A percentile compares a stretch with the other conserved stretches of the same genome.
Conservation (phyloP, 2,888 invertebrate genomes). For the Rapana venosa region DNA sequence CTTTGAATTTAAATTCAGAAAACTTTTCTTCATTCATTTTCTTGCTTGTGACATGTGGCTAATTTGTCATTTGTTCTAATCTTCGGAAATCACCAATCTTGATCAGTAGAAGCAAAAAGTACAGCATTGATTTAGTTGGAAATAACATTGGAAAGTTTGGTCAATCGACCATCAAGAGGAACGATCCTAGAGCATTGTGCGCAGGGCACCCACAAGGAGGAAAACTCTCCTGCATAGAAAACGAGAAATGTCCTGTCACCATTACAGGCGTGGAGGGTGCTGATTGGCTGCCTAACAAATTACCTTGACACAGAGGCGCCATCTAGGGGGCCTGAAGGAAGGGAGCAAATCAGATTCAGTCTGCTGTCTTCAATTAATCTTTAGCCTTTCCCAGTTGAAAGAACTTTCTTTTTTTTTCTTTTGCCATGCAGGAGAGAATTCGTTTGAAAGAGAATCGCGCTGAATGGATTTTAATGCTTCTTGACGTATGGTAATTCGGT, state of each 20-base stretch:
- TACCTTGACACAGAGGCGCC: background rate
- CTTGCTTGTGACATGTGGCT: too few relatives aligned
- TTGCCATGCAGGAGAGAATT: too few relatives aligned
- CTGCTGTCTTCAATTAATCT: background rate
- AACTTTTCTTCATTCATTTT: too few relatives aligned
- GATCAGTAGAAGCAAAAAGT: too few relatives aligned
- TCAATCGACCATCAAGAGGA: background rate
- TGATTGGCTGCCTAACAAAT: constrained; percentile 40
- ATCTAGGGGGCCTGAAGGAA: constrained; percentile 1
- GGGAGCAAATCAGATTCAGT: background rate
- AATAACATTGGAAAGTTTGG: background rate
- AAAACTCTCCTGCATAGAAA: constrained; percentile 21
- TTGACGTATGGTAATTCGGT: too few relatives aligned
- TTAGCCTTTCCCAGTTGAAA: background rate
- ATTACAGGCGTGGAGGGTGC: background rate
- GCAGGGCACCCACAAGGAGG: constrained; percentile 7
- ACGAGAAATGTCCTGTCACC: background rate
- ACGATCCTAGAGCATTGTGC: background rate
- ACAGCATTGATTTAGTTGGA: background rate
- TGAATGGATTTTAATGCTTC: too few relatives aligned
- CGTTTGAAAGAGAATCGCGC: too few relatives aligned
- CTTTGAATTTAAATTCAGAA: too few relatives aligned
- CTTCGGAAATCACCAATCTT: too few relatives aligned
- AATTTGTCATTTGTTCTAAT: too few relatives aligned
- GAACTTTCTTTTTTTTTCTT: background rate